Evolutionary conservation across 2,797 vertebrate species (phyloP).

Genomic region (Antrozous pallidus): DNA sequence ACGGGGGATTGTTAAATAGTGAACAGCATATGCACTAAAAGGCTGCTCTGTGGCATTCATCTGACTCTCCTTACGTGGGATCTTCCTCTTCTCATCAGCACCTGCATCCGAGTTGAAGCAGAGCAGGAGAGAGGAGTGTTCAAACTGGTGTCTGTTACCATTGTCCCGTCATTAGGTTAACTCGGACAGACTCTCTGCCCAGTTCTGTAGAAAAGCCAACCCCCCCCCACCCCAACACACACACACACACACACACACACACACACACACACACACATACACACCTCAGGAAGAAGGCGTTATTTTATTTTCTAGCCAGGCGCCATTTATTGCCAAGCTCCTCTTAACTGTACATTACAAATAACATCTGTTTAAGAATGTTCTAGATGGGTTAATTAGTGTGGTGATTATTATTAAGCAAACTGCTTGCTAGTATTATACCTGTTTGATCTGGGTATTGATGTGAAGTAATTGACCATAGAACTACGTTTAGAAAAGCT

Average conservation of each 20-base stretch:
- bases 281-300: constrained; percentile 39
- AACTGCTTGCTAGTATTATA: constrained; percentile 78
- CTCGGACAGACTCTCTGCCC: constrained; percentile 33
- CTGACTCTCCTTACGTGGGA: not conserved
- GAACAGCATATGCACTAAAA: not conserved
- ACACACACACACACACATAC: too few species aligned
- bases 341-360: constrained; percentile 73
- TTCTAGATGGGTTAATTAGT: constrained; percentile 76
- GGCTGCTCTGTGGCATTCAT: not conserved
- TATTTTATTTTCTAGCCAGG: constrained; percentile 54
- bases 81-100: constrained; percentile 56
- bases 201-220: constrained; percentile 40
- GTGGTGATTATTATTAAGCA: constrained; percentile 75
- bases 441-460: constrained; percentile 78
- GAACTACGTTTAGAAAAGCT: constrained; percentile 67
- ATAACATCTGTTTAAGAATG: constrained; percentile 71
- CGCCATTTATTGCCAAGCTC: constrained; percentile 52
- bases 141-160: constrained; percentile 50
- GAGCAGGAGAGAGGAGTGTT: constrained; percentile 25
- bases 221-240: not conserved
- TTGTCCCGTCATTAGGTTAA: constrained; percentile 22
- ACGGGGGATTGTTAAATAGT: not conserved
- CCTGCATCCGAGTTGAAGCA: constrained; percentile 35
- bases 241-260: too few species aligned
- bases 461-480: constrained; percentile 78